phyloP scores from a whole-genome alignment of 2,113 vertebrate species.

The Loxodonta africana region DNA sequence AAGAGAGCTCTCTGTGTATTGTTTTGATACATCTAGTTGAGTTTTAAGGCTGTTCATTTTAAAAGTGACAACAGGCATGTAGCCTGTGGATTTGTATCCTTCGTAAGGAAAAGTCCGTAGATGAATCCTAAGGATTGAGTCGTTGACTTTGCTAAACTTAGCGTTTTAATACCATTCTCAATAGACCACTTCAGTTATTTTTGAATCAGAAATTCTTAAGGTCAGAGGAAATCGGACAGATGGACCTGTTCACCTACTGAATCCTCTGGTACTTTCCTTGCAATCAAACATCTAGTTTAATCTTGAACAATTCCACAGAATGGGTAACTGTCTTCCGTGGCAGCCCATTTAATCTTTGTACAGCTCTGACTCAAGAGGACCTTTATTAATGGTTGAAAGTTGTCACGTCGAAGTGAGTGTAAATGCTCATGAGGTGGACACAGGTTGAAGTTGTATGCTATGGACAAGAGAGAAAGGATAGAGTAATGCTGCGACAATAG shows the following conservation, averaged over 20 bases:
- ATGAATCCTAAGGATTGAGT: background rate
- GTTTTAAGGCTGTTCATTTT: background rate
- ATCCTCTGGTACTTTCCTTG: background rate
- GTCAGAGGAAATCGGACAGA: background rate
- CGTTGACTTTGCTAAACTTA: background rate
- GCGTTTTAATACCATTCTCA: background rate
- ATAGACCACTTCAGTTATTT: background rate
- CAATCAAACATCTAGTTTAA: background rate
- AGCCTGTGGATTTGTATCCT: background rate
- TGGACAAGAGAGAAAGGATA: background rate
- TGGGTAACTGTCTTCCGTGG: background rate
- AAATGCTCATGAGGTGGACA: background rate
- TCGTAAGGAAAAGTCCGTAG: background rate
- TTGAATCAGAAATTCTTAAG: conserved; percentile 20
- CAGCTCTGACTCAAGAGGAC: background rate
- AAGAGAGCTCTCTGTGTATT: background rate
- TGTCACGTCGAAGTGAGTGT: background rate
- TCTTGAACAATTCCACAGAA: background rate
- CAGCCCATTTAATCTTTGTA: background rate
- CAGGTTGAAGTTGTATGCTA: background rate
- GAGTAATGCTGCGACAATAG: background rate
- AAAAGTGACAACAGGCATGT: background rate
- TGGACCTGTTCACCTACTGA: background rate
- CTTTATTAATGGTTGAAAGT: background rate
- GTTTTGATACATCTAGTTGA: background rate